phyloP scores from a whole-genome alignment of 2,888 invertebrate genomes.

The Hymenopus coronatus region DNA sequence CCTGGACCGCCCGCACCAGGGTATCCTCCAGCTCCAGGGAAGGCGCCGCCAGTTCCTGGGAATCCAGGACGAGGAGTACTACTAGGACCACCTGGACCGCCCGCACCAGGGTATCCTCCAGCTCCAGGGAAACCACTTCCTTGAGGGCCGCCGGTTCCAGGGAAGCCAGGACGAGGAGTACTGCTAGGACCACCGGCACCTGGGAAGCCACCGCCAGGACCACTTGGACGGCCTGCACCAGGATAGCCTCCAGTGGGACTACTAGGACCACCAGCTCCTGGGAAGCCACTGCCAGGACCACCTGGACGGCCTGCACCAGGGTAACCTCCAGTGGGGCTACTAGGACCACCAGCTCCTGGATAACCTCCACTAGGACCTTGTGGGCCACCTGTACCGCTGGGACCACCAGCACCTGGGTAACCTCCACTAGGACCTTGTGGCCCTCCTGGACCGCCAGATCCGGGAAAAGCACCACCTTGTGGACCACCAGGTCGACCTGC shows the following conservation, averaged over 20 bases:
- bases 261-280: constrained; percentile 11
- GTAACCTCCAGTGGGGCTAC: constrained; percentile 38
- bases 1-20: constrained; percentile 26
- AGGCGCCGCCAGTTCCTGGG: constrained; percentile 35
- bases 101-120: constrained; percentile 26
- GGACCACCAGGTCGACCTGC: constrained; percentile 22
- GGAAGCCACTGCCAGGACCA: background rate
- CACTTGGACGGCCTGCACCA: constrained; percentile 38
- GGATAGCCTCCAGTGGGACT: constrained; percentile 26
- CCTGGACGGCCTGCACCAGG: constrained; percentile 36
- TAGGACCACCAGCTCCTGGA: constrained; percentile 10
- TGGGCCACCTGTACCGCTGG: constrained; percentile 41
- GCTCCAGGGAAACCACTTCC: constrained; percentile 36
- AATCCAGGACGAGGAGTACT: constrained; percentile 29
- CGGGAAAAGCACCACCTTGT: background rate
- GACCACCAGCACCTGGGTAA: constrained; percentile 24
- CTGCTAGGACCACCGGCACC: constrained; percentile 13
- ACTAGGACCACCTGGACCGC: constrained; percentile 43
- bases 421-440: constrained; percentile 40
- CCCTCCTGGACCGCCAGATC: constrained; percentile 38
- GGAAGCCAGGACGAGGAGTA: constrained; percentile 25
- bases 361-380: constrained; percentile 36
- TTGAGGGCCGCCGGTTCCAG: constrained; percentile 36
- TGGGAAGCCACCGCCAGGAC: constrained; percentile 37
- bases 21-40: constrained; percentile 29